A percentile compares a stretch with the other conserved stretches of the same genome.
phyloP scores from a whole-genome alignment of 2,113 vertebrate genomes.

The Clupea harengus region DNA sequence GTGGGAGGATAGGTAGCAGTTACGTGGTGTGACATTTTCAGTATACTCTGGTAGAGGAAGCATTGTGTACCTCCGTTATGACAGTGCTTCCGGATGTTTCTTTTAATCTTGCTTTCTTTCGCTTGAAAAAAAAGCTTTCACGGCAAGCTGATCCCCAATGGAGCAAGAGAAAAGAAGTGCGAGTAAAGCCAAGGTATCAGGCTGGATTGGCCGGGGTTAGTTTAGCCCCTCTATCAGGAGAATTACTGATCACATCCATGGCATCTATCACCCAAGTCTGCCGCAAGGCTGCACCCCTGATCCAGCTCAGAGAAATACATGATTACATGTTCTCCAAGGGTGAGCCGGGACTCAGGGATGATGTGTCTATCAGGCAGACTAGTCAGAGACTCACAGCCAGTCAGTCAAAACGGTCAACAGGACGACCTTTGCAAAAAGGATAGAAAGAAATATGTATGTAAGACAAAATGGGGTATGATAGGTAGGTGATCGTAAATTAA shows the following conservation, averaged over 20 bases:
- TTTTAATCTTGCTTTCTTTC: background rate
- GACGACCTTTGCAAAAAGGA: background rate
- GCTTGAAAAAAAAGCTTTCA: background rate
- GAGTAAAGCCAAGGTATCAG: constrained; percentile 27
- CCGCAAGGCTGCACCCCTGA: background rate
- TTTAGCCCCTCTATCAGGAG: constrained; percentile 18
- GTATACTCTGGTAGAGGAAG: no score
- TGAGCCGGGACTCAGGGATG: background rate
- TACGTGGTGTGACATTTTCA: no score
- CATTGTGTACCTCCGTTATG: no score
- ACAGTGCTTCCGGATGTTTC: background rate
- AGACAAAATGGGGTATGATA: background rate
- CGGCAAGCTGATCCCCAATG: constrained; percentile 6
- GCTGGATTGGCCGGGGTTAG: background rate
- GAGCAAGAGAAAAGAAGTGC: constrained; percentile 1
- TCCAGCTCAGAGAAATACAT: constrained; percentile 23
- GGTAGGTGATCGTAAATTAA: background rate
- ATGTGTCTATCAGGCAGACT: background rate
- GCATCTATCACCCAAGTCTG: constrained; percentile 24
- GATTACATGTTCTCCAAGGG: constrained; percentile 3
- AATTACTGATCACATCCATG: constrained; percentile 26
- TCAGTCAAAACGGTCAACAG: background rate
- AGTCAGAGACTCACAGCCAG: background rate
- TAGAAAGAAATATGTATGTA: background rate
- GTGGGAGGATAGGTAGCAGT: no score